Evolutionary conservation across 2,888 invertebrate genomes (phyloP), one percentile per base, ranked within the genome.

Genomic region (Cryptus armator): DNA sequence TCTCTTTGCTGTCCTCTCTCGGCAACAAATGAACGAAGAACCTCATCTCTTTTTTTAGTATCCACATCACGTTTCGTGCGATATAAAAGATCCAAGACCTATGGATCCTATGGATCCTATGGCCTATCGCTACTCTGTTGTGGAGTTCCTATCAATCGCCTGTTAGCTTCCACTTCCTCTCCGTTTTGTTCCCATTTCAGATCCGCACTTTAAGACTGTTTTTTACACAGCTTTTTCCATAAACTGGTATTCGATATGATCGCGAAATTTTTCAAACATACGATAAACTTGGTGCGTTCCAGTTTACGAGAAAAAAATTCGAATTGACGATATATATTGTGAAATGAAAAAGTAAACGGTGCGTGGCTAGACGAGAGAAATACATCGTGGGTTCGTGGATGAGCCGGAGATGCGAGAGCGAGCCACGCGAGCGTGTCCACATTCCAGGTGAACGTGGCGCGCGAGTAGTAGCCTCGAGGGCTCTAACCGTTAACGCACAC

Each of bases 401-500:
- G 81, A 84, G 78, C 77, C 64, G 16, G 74, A 79, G 75, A 37
- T 59, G 59, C 86, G 87, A 87, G 87, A 87, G 87, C 81, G 85
- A 89, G 88, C 89, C 89, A 89, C 89, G 90, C 90, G 89, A 87
- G 85, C 84, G 83, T 77, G 53, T 76, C 81, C 70, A 84, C 83
- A 85, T 87, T 87, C 86, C 84, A 66, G 48, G 78, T 83, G 81
- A 81, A 70, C 83, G 84, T 81, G 82, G 77, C 79, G 80, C 84
- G 67, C 62, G 71, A 66, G 74, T 53, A 67, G 66, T 19, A 77
- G 78, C 85, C 86, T 86, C 81, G 79, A 86, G 85, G 85, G 86
- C 86, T 90, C 92, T 93, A 93, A 93, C 90, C 88, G 91, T 90
- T 90, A 91, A 90, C 89, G 92, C 89, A 91, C 90, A 92, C 91